phyloP scores from a whole-genome alignment of 2,797 vertebrate genomes.

The Trematomus bernacchii region DNA sequence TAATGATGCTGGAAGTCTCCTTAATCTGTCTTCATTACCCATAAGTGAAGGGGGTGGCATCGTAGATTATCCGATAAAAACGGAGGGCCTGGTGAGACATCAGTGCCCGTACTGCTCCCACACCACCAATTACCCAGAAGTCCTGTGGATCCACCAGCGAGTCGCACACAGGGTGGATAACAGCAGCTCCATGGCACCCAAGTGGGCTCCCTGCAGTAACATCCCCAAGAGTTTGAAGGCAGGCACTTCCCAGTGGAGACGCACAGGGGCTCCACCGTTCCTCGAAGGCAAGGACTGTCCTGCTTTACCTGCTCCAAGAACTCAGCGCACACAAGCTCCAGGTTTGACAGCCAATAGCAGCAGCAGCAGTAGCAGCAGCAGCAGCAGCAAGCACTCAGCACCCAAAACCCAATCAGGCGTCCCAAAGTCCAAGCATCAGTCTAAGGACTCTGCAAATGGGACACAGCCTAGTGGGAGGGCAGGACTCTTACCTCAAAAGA shows the following conservation, averaged over 20 bases:
- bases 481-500: slow-evolving; percentile 72
- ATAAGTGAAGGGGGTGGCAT: slow-evolving; percentile 29
- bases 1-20: slow-evolving; percentile 65
- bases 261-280: slow-evolving; percentile 94
- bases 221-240: slow-evolving; percentile 86
- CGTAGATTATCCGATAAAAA: slow-evolving; percentile 57
- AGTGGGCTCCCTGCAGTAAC: slow-evolving; percentile 89
- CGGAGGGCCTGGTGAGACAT: slow-evolving; percentile 88
- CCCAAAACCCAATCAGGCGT: slow-evolving; percentile 60
- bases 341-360: slow-evolving; percentile 35
- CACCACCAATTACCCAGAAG: slow-evolving; percentile 93
- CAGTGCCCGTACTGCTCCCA: slow-evolving; percentile 94
- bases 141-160: slow-evolving; percentile 97
- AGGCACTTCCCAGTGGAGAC: slow-evolving; percentile 87
- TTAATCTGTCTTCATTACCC: slow-evolving; percentile 79
- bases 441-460: slow-evolving; percentile 66
- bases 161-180: slow-evolving; percentile 94
- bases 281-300: slow-evolving; percentile 96
- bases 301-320: slow-evolving; percentile 86
- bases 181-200: slow-evolving; percentile 89
- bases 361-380: slow-evolving; percentile 27
- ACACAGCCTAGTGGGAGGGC: slow-evolving; percentile 47
- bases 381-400: slow-evolving; percentile 64
- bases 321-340: slow-evolving; percentile 90
- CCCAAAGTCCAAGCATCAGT: slow-evolving; percentile 64